phyloP scores from a whole-genome alignment of 2,797 vertebrate species.

The Parauchenoglanis ngamensis region DNA sequence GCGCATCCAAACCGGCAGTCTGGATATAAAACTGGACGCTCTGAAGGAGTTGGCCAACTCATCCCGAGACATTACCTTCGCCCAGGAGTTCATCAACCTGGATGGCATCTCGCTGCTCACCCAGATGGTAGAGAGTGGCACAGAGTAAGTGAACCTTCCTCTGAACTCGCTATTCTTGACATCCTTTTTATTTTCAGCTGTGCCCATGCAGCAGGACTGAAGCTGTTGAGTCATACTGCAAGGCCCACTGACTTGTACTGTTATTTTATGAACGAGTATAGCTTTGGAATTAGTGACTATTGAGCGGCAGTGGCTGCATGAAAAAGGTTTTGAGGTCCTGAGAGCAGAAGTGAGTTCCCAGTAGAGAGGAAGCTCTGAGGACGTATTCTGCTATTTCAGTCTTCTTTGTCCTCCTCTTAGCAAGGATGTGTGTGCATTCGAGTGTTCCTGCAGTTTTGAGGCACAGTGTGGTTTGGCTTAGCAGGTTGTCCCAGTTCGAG shows the following conservation, averaged over 20 bases:
- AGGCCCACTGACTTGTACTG: slow-evolving; percentile 39
- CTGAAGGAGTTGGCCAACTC: slow-evolving; percentile 94
- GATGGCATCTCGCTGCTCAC: slow-evolving; percentile 95
- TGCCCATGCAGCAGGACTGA: slow-evolving; percentile 36
- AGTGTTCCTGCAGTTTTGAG: slow-evolving; percentile 16
- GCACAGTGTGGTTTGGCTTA: slow-evolving; percentile 34
- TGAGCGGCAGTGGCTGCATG: neutral
- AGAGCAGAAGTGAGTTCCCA: neutral
- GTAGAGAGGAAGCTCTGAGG: neutral
- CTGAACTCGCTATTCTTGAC: slow-evolving; percentile 24
- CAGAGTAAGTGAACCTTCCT: slow-evolving; percentile 83
- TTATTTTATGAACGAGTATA: neutral
- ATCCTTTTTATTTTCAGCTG: slow-evolving; percentile 16
- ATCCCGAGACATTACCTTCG: slow-evolving; percentile 93
- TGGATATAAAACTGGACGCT: slow-evolving; percentile 96
- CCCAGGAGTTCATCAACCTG: slow-evolving; percentile 97
- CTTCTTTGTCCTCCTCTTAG: slow-evolving; percentile 8
- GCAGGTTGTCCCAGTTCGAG: slow-evolving; percentile 58
- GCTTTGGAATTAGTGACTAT: neutral
- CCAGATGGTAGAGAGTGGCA: slow-evolving; percentile 97
- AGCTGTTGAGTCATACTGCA: slow-evolving; percentile 23
- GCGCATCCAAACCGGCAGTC: slow-evolving; percentile 94
- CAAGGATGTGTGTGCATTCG: neutral
- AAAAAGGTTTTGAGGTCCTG: slow-evolving; percentile 12
- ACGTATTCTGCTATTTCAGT: slow-evolving; percentile 9